Base-by-base conservation (phyloP, 2,113 vertebrate genomes). In the Pyrgilauda ruficollis region DNA sequence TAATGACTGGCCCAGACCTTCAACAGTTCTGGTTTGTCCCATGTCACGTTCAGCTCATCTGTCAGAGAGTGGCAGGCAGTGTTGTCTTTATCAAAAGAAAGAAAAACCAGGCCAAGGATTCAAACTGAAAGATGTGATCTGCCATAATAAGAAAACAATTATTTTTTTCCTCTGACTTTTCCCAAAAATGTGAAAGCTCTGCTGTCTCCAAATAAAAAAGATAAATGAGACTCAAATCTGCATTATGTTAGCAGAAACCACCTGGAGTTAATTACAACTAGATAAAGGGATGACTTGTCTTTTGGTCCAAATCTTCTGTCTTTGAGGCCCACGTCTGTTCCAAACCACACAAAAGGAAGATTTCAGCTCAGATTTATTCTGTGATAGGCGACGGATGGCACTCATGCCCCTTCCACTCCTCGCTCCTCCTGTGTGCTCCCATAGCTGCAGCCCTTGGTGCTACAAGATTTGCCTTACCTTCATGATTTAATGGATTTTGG, bases 231-330 rank as follows among this genome's bases (percentile, higher is more conserved):
- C 67, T 86, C 46, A 77, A 85, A 93, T 92, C 90, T 95, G 84
- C 46, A 17, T 64, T 89, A 74, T 31, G 64, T 90, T 90, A 96
- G 90, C 68, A 96, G 56, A 91, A 96, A 90, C 78, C 94, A 97
- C 93, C 94, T 96, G 95, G 61, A 94, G 61, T 92, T 93, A 88
- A 94, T 96, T 95, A 96, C 47, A 88, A 62, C 23, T 52, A 95
- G 90, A 96, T 96, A 96, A 95, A 93, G 73, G 24, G 74, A 86
- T 56, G 47, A 67, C 78, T 90, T 85, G 46, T 63, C 59, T 90
- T 93, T 88, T 59, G 47, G 84, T 90, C 82, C 75, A 86, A 80
- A 84, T 84, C 85, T 74, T 84, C 84, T 92, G 35, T 59, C 82
- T 88, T 96, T 26, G 10, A 94, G 90, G 74, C 47, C 80, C 41